Conservation (phyloP, 2,113 vertebrate species). For the Suricata suricatta region DNA sequence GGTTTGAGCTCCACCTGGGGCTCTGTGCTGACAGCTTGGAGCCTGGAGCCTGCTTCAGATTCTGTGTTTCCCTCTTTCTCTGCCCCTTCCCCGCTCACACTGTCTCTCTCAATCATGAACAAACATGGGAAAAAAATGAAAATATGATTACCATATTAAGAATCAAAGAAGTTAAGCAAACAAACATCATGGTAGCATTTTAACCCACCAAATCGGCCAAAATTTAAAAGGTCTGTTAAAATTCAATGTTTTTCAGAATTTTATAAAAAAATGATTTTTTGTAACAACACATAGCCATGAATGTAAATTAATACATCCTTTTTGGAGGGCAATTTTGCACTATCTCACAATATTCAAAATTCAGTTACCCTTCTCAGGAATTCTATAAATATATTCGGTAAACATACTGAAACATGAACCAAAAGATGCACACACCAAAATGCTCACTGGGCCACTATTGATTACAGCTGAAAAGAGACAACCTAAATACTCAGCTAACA, state of each 20-base stretch:
- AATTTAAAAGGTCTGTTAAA: not conserved
- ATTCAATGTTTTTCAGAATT: not conserved
- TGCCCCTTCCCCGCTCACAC: too few relatives aligned
- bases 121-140: not conserved
- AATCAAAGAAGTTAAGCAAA: constrained; percentile 32
- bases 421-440: not conserved
- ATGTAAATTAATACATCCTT: not conserved
- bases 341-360: not conserved
- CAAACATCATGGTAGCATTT: constrained; percentile 9
- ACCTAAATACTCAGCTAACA: not conserved
- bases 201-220: not conserved
- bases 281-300: not conserved
- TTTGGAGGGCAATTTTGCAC: not conserved
- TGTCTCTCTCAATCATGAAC: too few relatives aligned
- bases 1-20: too few relatives aligned
- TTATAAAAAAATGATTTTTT: not conserved
- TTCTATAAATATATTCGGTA: not conserved
- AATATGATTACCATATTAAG: not conserved
- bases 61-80: too few relatives aligned
- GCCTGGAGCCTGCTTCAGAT: too few relatives aligned
- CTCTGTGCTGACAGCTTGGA: too few relatives aligned
- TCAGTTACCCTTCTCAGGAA: not conserved
- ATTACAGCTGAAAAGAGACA: not conserved
- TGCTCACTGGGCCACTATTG: not conserved
- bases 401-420: not conserved